These are phyloP conservation scores for Larimichthys crocea DNA, from an alignment of 2,113 vertebrate genomes.

Conservation along the genomic window DNA sequence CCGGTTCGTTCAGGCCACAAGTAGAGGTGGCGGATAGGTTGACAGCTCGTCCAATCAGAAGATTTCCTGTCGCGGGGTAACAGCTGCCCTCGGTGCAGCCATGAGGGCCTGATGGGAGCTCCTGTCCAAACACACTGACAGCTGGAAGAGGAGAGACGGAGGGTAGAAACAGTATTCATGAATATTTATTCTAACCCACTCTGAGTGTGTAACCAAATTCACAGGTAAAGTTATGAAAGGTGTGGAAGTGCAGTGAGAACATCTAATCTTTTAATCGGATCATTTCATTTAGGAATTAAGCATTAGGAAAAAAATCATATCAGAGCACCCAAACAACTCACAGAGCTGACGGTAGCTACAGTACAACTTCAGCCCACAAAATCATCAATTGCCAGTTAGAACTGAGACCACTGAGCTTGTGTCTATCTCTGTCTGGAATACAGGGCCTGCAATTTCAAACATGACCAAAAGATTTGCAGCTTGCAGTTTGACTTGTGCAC, in stretches of 20 bases:
- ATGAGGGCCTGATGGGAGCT: conserved; percentile 83
- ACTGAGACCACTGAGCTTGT: too few relatives aligned
- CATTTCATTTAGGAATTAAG: too few relatives aligned
- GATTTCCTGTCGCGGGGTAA: conserved; percentile 89
- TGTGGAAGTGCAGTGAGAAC: neutral
- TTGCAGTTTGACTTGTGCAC: too few relatives aligned
- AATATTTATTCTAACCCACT: neutral
- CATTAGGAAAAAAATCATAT: too few relatives aligned
- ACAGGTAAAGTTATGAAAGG: neutral
- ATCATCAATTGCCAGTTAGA: too few relatives aligned
- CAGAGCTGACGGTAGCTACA: too few relatives aligned
- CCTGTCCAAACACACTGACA: conserved; percentile 63
- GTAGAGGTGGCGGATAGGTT: conserved; percentile 86
- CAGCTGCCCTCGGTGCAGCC: conserved; percentile 85
- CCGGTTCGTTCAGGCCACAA: conserved; percentile 80
- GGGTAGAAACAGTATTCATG: neutral
- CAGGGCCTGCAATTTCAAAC: too few relatives aligned
- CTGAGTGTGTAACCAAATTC: neutral
- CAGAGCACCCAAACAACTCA: too few relatives aligned
- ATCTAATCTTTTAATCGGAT: neutral
- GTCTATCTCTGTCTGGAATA: too few relatives aligned
- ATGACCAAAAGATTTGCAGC: too few relatives aligned
- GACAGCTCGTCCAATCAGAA: conserved; percentile 83
- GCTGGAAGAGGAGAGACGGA: conserved; percentile 39
- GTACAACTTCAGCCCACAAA: too few relatives aligned